These are phyloP conservation scores for Oscheius myriophilus DNA, from an alignment of 2,888 invertebrate species.

Conservation along the genomic window DNA sequence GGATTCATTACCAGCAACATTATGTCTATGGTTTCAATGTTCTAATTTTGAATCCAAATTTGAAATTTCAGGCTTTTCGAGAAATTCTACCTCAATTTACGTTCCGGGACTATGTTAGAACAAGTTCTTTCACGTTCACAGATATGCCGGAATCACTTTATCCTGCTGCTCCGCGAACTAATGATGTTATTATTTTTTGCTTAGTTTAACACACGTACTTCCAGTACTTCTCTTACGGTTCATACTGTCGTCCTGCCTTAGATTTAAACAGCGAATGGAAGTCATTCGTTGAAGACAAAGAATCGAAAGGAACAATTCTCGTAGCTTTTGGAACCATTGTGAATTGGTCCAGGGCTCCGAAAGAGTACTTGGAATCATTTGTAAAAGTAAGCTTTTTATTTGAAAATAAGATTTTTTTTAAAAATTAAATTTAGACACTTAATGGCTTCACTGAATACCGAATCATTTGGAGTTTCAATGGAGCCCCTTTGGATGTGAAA, in stretches of 20 bases:
- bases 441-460: no score
- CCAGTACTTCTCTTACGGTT: conserved; percentile 5
- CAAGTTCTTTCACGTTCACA: conserved; percentile 1
- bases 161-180: conserved; percentile 34
- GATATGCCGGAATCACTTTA: conserved; percentile 40
- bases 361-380: conserved; percentile 30
- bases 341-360: conserved; percentile 30
- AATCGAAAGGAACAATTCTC: no score
- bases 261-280: conserved; percentile 22
- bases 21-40: no score
- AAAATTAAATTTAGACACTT: no score
- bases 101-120: no score
- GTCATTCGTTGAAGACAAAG: conserved; percentile 30
- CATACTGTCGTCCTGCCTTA: conserved; percentile 29
- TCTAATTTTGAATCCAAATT: no score
- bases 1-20: not conserved
- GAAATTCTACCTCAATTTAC: no score
- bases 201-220: not conserved
- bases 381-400: conserved; percentile 28
- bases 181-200: conserved; percentile 37
- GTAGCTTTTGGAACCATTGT: no score
- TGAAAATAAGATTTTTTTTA: conserved; percentile 23
- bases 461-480: no score
- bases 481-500: conserved; percentile 33
- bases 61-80: no score